These are phyloP conservation scores for Acanthis flammea DNA, from an alignment of 2,797 vertebrate genomes.

Conservation along the genomic window DNA sequence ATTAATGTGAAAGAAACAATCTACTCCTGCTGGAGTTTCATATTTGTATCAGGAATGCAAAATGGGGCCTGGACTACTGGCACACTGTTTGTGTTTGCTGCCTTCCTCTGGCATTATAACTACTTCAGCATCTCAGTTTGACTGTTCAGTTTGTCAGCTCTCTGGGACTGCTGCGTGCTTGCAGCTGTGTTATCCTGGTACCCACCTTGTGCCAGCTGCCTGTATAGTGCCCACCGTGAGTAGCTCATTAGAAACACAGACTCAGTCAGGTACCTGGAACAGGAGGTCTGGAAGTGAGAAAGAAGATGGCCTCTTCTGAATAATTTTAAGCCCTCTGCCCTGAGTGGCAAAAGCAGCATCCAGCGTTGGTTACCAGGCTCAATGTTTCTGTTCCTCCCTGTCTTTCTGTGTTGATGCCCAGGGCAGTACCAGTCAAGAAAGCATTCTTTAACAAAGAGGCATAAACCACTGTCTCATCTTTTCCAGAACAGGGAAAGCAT, in stretches of 20 bases:
- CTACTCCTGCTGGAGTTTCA: background rate
- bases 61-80: background rate
- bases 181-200: background rate
- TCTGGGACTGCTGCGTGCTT: background rate
- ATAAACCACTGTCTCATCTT: background rate
- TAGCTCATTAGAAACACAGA: rapidly evolving
- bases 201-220: background rate
- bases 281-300: background rate
- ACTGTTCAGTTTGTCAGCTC: background rate
- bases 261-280: background rate
- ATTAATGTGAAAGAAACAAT: background rate
- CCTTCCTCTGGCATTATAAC: background rate
- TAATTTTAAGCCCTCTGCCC: background rate
- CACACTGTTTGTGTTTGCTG: background rate
- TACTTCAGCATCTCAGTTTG: background rate
- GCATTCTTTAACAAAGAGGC: background rate
- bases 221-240: rapidly evolving
- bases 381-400: background rate
- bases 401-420: background rate
- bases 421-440: background rate
- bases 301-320: background rate
- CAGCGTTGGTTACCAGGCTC: background rate
- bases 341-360: background rate
- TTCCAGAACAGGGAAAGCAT: background rate
- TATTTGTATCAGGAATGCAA: background rate